Percentiles rank a stretch among this genome's conserved stretches.
Evolutionary conservation across 2,888 invertebrate genomes (phyloP).

Genomic region (Dolomedes plantarius): DNA sequence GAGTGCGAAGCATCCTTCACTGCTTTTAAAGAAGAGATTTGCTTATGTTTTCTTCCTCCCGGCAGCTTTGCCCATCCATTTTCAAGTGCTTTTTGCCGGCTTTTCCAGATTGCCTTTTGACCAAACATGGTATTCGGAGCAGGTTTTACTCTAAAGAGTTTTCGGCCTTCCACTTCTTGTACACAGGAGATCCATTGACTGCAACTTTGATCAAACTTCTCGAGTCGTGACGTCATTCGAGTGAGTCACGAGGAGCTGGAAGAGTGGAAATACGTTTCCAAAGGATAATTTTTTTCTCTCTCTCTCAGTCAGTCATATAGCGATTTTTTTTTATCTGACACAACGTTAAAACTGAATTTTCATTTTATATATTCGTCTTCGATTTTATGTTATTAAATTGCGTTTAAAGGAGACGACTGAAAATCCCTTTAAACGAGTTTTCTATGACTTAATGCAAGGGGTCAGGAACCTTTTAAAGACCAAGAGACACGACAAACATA

Average conservation of each 20-base stretch:
- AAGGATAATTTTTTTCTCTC: too few relatives aligned
- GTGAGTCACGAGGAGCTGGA: background rate
- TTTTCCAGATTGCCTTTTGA: background rate
- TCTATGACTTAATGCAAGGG: too few relatives aligned
- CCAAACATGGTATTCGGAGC: background rate
- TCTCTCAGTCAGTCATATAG: too few relatives aligned
- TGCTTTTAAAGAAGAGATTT: background rate
- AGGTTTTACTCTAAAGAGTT: conserved; percentile 7
- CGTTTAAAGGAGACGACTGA: too few relatives aligned
- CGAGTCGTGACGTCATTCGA: background rate
- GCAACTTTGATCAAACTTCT: background rate
- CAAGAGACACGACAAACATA: too few relatives aligned
- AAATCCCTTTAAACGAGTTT: too few relatives aligned
- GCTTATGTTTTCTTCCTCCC: background rate
- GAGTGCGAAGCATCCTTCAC: background rate
- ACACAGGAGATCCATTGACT: conserved; percentile 7
- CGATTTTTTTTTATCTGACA: too few relatives aligned
- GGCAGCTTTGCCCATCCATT: background rate
- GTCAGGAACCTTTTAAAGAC: too few relatives aligned
- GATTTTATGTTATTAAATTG: too few relatives aligned
- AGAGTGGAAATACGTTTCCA: too few relatives aligned
- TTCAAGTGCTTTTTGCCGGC: background rate
- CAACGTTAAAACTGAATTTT: too few relatives aligned
- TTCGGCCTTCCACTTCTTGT: background rate
- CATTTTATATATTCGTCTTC: too few relatives aligned